phyloP scores from a whole-genome alignment of 2,888 invertebrate genomes.

The Neria commutata region DNA sequence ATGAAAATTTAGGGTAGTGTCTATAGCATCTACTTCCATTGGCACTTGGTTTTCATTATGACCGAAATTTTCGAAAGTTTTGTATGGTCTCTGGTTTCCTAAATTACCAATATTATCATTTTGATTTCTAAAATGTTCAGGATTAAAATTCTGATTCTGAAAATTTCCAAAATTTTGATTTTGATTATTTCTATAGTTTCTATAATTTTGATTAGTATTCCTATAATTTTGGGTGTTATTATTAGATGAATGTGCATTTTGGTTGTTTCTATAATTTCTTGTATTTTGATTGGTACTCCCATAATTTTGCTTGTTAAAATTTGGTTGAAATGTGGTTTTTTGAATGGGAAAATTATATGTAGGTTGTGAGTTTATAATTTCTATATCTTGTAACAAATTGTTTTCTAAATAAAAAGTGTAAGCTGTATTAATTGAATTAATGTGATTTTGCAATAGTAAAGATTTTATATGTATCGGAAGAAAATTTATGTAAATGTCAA shows the following conservation, averaged over 20 bases:
- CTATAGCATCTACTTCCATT: not conserved
- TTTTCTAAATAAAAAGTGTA: slow-evolving; percentile 21
- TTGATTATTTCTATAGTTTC: not conserved
- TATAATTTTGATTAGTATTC: not conserved
- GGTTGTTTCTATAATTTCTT: not conserved
- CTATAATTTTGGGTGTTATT: slow-evolving; percentile 2
- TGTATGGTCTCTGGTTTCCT: not conserved
- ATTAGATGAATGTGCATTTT: too few species aligned
- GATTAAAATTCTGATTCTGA: too few species aligned
- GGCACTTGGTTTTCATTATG: not conserved
- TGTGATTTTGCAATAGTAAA: slow-evolving; percentile 25
- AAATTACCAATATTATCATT: slow-evolving; percentile 3
- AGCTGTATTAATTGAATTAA: slow-evolving; percentile 16
- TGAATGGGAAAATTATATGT: too few species aligned
- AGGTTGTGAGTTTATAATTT: too few species aligned
- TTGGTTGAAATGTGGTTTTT: too few species aligned
- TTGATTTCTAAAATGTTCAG: too few species aligned
- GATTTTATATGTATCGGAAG: slow-evolving; percentile 21
- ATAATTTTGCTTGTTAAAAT: slow-evolving; percentile 1
- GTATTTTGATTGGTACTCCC: not conserved
- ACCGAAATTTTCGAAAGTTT: not conserved
- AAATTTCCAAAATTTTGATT: too few species aligned
- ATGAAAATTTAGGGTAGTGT: not conserved
- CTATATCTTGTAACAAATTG: slow-evolving; percentile 24
- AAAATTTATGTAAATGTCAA: too few species aligned